Evolutionary conservation across 2,113 vertebrate genomes (phyloP), one percentile per base, ranked within the genome.

Genomic region (Hippocampus guttulatus): DNA sequence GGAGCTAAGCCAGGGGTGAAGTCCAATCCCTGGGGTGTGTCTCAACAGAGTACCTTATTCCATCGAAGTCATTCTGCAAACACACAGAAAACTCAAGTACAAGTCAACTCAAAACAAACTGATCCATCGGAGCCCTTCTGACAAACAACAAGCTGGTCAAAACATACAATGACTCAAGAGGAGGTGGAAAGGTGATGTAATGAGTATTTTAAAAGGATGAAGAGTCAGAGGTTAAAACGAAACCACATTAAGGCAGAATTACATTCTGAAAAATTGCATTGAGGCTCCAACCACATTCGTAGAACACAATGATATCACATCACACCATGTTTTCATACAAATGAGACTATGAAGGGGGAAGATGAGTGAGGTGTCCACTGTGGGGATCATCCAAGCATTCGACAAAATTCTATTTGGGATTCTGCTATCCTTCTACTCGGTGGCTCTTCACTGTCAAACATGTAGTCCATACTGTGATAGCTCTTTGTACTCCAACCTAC

Each of bases 341-440:
- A 45, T 70, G 57, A 72, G 70, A 70, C 45, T 67, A 66, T 77
- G 62, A 81, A 70, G 40, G 62, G 64, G 70, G 69, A 47, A 67
- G 72, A 77, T 68, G 70, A 83, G 74, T 5, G 52, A 23, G 55
- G 69, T 69, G 5, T 79, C 67, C 64, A 68, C 67, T 65, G 80
- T 51, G 82, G 79, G 74, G 75, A 87, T 85, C 84, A 82, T 61
- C 71, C 38, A 14, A 12, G 68, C 68, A 25, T 83, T 75, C 67
- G 55, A 75, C 76, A 64, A 51, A 51, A 51, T 81, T 70, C 77
- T 79, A 80, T 85, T 77, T 77, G 79, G 81, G 78, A 86, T 82
- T 80, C 65, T 74, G 82, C 79, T 82, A 83, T 84, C 78, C 30
- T 40, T 70, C 72, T 73, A 76, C 71, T 69, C 75, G 69, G 81